These are phyloP conservation scores for Mellilla xanthometata DNA, from an alignment of 2,888 invertebrate species.

Conservation along the genomic window DNA sequence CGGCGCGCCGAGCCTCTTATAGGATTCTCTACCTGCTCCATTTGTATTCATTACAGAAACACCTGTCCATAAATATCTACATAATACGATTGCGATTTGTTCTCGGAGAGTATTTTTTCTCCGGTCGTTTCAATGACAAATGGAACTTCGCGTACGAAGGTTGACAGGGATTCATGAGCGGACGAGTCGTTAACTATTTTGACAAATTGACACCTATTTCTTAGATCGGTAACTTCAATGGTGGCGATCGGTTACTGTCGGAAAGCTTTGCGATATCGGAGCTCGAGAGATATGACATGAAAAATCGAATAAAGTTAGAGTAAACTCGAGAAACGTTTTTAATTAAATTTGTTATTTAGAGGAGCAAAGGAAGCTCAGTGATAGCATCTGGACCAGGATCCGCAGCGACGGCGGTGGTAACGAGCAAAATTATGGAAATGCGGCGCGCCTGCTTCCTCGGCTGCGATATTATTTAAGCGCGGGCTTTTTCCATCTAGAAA, in stretches of 20 bases:
- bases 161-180: slow-evolving; percentile 21
- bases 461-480: slow-evolving; percentile 51
- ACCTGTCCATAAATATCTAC: slow-evolving; percentile 27
- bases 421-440: slow-evolving; percentile 73
- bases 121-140: slow-evolving; percentile 25
- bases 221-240: slow-evolving; percentile 18
- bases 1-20: slow-evolving; percentile 4
- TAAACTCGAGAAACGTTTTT: slow-evolving; percentile 30
- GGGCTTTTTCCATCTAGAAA: slow-evolving; percentile 49
- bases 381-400: slow-evolving; percentile 44
- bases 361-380: slow-evolving; percentile 46
- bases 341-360: no score
- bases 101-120: slow-evolving; percentile 22
- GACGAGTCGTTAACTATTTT: slow-evolving; percentile 21
- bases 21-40: slow-evolving; percentile 19
- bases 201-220: slow-evolving; percentile 25
- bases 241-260: slow-evolving; percentile 16
- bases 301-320: slow-evolving; percentile 4
- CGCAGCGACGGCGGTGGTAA: slow-evolving; percentile 44
- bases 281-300: not conserved
- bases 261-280: slow-evolving; percentile 4
- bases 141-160: slow-evolving; percentile 16
- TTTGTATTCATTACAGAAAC: slow-evolving; percentile 24
- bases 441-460: slow-evolving; percentile 34
- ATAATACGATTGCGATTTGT: slow-evolving; percentile 25